A percentile compares a stretch with the other conserved stretches of the same genome.
phyloP scores from a whole-genome alignment of 2,888 invertebrate genomes.

The Tenthredo amoena region DNA sequence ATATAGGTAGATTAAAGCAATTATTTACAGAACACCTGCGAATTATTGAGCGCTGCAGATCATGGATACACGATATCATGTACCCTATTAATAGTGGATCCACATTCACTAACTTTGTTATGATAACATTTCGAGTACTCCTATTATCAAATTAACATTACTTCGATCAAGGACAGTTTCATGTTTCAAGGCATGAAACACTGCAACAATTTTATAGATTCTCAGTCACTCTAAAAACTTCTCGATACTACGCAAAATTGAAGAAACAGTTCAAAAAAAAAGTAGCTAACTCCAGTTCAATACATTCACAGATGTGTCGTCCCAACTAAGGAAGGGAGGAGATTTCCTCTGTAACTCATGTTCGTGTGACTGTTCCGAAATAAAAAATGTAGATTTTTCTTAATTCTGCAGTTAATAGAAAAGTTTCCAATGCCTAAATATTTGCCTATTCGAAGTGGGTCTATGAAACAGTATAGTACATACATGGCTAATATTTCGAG shows the following conservation, averaged over 20 bases:
- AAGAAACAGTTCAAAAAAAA: neutral
- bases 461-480: neutral
- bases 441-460: neutral
- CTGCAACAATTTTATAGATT: neutral
- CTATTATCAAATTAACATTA: neutral
- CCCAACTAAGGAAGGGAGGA: neutral
- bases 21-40: constrained; percentile 31
- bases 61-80: neutral
- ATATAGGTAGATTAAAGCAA: neutral
- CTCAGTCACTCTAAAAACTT: neutral
- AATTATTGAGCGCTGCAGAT: constrained; percentile 6
- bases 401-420: neutral
- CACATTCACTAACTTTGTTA: constrained; percentile 27
- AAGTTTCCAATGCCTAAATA: neutral
- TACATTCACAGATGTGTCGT: neutral
- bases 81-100: neutral
- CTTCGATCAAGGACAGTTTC: neutral
- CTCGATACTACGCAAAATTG: neutral
- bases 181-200: constrained; percentile 2
- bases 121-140: constrained; percentile 14
- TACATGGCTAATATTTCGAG: neutral
- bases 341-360: neutral
- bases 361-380: neutral
- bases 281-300: neutral
- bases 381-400: neutral